Conservation (phyloP, 2,797 vertebrate genomes). For the Bucorvus abyssinicus region DNA sequence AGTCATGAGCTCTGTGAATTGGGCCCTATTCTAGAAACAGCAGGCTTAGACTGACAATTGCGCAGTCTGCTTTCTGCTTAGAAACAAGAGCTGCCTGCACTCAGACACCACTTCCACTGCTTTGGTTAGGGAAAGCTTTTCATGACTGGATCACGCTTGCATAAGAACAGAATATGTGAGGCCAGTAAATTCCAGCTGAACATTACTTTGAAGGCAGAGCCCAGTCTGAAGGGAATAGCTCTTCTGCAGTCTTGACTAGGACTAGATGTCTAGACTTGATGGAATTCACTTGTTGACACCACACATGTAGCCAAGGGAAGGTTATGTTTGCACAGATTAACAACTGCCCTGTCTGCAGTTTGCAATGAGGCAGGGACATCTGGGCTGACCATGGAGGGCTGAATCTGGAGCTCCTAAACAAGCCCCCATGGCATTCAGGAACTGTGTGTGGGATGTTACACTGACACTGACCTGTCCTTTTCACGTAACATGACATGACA, state of each 20-base stretch:
- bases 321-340: background rate
- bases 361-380: background rate
- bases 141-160: background rate
- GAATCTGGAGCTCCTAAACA: background rate
- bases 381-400: background rate
- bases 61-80: background rate
- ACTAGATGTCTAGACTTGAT: background rate
- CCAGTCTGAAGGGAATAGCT: background rate
- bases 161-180: background rate
- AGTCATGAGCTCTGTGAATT: constrained; percentile 18
- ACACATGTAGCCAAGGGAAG: background rate
- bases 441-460: background rate
- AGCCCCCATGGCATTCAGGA: background rate
- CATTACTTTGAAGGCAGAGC: background rate
- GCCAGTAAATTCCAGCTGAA: background rate
- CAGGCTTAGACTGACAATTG: background rate
- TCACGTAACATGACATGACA: background rate
- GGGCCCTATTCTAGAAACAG: background rate
- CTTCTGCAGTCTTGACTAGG: background rate
- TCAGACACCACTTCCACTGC: background rate
- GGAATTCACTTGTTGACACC: background rate
- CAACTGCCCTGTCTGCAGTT: background rate
- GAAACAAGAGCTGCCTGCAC: background rate
- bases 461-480: background rate
- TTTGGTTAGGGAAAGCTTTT: background rate